phyloP scores from a whole-genome alignment of 2,113 vertebrate genomes.

The Colius striatus region DNA sequence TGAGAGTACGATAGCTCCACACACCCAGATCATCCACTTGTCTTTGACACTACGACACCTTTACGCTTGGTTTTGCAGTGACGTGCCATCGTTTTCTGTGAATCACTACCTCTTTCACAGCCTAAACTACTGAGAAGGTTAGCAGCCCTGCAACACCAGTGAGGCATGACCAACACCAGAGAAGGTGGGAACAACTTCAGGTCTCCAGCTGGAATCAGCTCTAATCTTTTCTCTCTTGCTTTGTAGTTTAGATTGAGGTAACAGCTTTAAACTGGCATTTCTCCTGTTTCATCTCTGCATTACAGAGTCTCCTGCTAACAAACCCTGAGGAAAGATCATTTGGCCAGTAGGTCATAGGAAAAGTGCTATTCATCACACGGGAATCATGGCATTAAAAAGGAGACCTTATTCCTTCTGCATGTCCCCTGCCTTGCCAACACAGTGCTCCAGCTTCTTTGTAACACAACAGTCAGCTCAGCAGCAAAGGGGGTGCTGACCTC shows the following conservation, averaged over 20 bases:
- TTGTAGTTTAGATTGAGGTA: conserved; percentile 39
- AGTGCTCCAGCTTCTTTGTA: conserved; percentile 23
- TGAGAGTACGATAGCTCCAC: background rate
- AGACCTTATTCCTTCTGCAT: conserved; percentile 24
- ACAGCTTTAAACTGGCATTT: conserved; percentile 40
- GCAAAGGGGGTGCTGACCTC: conserved; percentile 28
- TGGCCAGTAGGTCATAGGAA: conserved; percentile 39
- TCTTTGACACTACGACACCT: background rate
- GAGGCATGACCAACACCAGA: background rate
- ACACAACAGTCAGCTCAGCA: background rate
- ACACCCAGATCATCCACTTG: background rate
- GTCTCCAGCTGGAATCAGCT: background rate
- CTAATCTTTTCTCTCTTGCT: conserved; percentile 2
- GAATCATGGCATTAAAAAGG: conserved; percentile 22
- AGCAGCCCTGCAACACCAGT: background rate
- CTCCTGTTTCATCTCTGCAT: conserved; percentile 45
- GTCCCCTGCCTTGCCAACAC: background rate
- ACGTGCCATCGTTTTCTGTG: background rate
- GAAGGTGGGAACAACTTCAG: background rate
- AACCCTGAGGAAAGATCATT: conserved; percentile 27
- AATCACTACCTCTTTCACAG: background rate
- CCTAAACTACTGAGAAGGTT: background rate
- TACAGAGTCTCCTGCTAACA: conserved; percentile 44
- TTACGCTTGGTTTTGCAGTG: background rate
- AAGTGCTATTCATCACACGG: conserved; percentile 45